Percentiles rank a stretch among this genome's conserved stretches.
Conservation (phyloP, 2,797 vertebrate genomes). For the Protosalanx chinensis region DNA sequence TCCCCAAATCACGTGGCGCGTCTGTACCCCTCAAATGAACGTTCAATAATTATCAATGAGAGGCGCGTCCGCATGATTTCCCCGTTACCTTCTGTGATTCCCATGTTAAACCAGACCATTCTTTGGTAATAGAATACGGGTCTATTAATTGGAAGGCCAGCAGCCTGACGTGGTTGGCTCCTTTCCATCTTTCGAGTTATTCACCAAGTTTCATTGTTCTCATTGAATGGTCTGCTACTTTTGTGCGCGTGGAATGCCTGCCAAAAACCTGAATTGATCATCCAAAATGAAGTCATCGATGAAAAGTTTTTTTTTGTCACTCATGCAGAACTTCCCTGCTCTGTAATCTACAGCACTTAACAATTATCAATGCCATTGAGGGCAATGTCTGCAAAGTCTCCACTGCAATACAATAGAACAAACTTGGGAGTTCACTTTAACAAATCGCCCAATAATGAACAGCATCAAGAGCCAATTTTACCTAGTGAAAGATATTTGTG, state of each 20-base stretch:
- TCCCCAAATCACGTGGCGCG: not conserved
- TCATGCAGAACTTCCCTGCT: no score
- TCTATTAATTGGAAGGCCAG: not conserved
- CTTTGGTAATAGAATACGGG: not conserved
- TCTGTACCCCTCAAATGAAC: not conserved
- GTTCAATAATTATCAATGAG: not conserved
- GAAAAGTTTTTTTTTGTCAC: no score
- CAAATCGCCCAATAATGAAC: no score
- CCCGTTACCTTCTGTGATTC: not conserved
- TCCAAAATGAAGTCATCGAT: no score
- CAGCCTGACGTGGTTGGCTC: not conserved
- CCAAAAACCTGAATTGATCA: no score
- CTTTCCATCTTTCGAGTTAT: not conserved
- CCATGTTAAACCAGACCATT: not conserved
- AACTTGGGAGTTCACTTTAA: not conserved
- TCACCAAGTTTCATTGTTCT: not conserved
- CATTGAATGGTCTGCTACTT: no score
- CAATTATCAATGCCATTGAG: not conserved
- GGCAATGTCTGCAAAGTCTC: not conserved
- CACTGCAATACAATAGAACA: not conserved
- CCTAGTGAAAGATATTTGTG: not conserved
- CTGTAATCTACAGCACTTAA: not conserved
- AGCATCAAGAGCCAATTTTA: not conserved
- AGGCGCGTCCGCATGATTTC: not conserved
- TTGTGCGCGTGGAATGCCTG: no score